Base-by-base conservation (phyloP, 2,797 vertebrate species). In the Hippopotamyrus pictus region DNA sequence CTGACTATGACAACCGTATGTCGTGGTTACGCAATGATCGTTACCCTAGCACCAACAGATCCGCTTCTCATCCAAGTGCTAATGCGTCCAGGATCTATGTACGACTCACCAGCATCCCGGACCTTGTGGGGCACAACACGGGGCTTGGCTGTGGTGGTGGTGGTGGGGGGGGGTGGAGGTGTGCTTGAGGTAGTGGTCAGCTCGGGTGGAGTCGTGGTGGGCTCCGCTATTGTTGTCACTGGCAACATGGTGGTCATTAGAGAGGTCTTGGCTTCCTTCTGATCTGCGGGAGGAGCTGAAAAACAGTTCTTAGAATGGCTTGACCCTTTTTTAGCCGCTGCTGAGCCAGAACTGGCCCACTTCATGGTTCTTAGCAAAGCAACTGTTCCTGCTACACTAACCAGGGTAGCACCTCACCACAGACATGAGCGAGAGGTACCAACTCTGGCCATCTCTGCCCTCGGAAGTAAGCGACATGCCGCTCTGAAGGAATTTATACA, bases 71-170 rank as follows among this genome's bases (percentile, higher is more conserved):
- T 84, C 79, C 19, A 11, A 85, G 12, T 48, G 37, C 9, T 7
- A 57, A 7, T 12, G 11, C 3, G 3, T 57, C 22, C 29, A 9
- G 11, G 14, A 12, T 25, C 54, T 6, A 9, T 6, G 29, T 7
- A 33, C 57, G 90, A 95, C 94, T 96, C 93, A 99, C 98, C 98
- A 94, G 90, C 95, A 14, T 97, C 97, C 90, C 94, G 93, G 94
- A 96, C 92, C 94, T 96, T 96, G 5, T 97, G 95, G 48, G 93
- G 91, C 3, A 90, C 92, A 0, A 95, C 93, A 44, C 94, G 95
- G 46, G 94, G 92, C 93, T 95, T 97, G 88, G 87, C 82, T 88
- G 92, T 92, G 50, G 93, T 86, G 1, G 92, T 92, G 50, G 93
- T 86, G 1, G 94, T 93, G 3, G 95, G 65, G 12, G 92, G 91